Conservation (phyloP, 2,113 vertebrate genomes). For the Hymenochirus boettgeri region DNA sequence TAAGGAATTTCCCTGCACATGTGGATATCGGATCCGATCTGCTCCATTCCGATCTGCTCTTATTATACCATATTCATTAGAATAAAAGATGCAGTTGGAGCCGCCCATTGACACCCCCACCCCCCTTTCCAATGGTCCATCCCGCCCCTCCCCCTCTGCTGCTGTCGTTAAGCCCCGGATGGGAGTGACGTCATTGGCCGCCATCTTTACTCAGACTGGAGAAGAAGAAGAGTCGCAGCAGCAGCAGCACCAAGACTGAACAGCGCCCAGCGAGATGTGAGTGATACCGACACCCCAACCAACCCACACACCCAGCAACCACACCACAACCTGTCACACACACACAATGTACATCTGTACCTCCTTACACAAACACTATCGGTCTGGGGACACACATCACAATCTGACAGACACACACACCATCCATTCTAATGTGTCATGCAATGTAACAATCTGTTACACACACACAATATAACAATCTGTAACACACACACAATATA, state of each 20-base stretch:
- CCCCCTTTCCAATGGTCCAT: not conserved
- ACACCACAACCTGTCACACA: not conserved
- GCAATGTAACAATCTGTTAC: too few species aligned
- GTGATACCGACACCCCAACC: not conserved
- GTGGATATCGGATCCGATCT: too few species aligned
- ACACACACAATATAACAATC: too few species aligned
- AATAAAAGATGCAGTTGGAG: too few species aligned
- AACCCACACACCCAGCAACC: not conserved
- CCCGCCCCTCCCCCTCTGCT: not conserved
- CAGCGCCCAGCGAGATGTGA: slow-evolving; percentile 27
- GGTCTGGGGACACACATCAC: not conserved
- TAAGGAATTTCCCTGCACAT: too few species aligned
- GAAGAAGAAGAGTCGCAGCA: slow-evolving; percentile 28
- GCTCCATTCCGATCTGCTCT: too few species aligned
- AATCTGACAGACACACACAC: not conserved
- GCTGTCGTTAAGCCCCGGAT: slow-evolving; percentile 1
- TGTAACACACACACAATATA: too few species aligned
- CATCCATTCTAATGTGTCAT: too few species aligned
- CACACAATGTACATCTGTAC: not conserved
- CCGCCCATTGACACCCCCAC: not conserved
- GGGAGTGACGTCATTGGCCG: slow-evolving; percentile 31
- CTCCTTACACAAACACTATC: not conserved
- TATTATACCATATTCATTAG: too few species aligned
- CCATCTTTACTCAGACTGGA: slow-evolving; percentile 37
- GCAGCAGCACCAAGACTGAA: slow-evolving; percentile 13